Conservation (phyloP, 1,140 invertebrate genomes). For the Lordiphosa collinella region DNA sequence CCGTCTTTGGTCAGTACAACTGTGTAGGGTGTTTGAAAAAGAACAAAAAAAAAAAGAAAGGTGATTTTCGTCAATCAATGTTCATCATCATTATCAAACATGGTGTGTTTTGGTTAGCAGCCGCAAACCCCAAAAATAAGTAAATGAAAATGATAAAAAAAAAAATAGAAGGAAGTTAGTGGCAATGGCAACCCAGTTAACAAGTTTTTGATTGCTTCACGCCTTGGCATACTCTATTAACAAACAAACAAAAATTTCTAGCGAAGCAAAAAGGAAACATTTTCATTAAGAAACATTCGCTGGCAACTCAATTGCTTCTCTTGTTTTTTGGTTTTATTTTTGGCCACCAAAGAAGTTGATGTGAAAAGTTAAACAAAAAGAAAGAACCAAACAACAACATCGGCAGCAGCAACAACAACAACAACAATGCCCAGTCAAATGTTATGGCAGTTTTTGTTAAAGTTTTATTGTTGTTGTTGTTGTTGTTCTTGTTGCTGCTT, state of each 20-base stretch:
- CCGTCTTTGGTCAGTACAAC: constrained; percentile 88
- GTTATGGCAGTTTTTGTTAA: constrained; percentile 43
- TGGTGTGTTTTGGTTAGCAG: constrained; percentile 39
- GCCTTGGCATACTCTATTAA: constrained; percentile 41
- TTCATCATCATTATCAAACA: constrained; percentile 46
- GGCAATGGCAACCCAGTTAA: constrained; percentile 41
- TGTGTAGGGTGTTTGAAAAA: constrained; percentile 79
- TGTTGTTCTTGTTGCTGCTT: constrained; percentile 21
- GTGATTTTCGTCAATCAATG: constrained; percentile 38
- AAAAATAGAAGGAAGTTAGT: constrained; percentile 14
- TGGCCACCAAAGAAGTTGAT: constrained; percentile 62
- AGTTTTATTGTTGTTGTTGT: constrained; percentile 15
- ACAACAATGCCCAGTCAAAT: constrained; percentile 59
- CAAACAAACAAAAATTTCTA: constrained; percentile 36
- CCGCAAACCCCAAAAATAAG: constrained; percentile 34
- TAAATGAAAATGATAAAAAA: not conserved
- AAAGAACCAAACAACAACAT: constrained; percentile 23
- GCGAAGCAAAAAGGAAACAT: constrained; percentile 51
- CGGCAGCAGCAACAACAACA: constrained; percentile 41
- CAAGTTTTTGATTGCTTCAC: constrained; percentile 47
- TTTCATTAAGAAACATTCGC: constrained; percentile 70
- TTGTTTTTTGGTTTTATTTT: constrained; percentile 35
- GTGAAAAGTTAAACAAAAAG: constrained; percentile 51
- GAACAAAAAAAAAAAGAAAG: constrained; percentile 57
- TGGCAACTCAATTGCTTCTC: constrained; percentile 48